Evolutionary conservation across 2,888 invertebrate species (phyloP).

Genomic region (Smittia sp.): DNA sequence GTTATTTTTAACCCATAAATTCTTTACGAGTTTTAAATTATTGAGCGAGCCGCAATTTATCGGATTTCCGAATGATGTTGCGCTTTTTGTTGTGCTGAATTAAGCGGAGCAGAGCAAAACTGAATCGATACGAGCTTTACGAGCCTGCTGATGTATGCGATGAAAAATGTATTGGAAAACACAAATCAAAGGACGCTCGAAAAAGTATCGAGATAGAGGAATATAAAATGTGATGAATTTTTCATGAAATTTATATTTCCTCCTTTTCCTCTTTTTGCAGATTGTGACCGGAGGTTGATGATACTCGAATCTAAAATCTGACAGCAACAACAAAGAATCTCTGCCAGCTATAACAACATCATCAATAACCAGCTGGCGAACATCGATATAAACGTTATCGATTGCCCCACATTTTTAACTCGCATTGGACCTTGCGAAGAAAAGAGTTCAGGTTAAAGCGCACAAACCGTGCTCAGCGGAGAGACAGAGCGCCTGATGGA

Average conservation of each 20-base stretch:
- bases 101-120: not conserved
- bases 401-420: conserved; percentile 22
- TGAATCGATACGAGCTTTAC: not conserved
- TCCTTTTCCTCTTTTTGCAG: conserved; percentile 1
- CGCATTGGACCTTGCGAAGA: not conserved
- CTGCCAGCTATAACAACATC: not conserved
- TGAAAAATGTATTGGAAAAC: not conserved
- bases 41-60: conserved; percentile 20
- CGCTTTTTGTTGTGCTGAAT: not conserved
- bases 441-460: not conserved
- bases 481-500: too few relatives aligned
- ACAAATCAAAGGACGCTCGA: conserved; percentile 11
- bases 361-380: conserved; percentile 15
- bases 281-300: conserved; percentile 3
- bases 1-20: conserved; percentile 1
- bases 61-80: conserved; percentile 24
- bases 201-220: not conserved
- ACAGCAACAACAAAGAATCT: not conserved
- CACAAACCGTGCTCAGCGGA: not conserved
- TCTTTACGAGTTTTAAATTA: conserved; percentile 19
- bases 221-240: conserved; percentile 3
- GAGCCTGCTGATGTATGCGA: not conserved
- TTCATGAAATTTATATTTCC: not conserved
- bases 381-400: conserved; percentile 6
- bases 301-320: not conserved